phyloP scores from a whole-genome alignment of 2,888 invertebrate species.

The Fragum sueziense region DNA sequence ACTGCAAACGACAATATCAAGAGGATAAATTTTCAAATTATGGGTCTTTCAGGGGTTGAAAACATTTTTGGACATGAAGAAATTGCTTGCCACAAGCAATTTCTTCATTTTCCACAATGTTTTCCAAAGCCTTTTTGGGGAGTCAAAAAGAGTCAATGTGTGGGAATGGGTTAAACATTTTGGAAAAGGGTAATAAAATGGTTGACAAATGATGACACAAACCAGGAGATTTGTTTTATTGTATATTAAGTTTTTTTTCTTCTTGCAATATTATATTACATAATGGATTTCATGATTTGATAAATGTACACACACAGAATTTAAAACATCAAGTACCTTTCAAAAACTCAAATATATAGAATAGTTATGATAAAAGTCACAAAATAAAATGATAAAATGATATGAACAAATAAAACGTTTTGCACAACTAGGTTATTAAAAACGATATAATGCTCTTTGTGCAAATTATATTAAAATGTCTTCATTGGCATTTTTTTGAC shows the following conservation, averaged over 20 bases:
- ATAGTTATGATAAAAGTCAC: not conserved
- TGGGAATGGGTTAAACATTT: not conserved
- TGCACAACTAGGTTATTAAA: too few species aligned
- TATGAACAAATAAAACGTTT: slow-evolving; percentile 16
- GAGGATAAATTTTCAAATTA: not conserved
- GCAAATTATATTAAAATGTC: too few species aligned
- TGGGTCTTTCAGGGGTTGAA: not conserved
- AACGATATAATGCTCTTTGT: too few species aligned
- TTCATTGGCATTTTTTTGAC: too few species aligned
- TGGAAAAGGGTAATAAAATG: not conserved
- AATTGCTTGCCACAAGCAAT: not conserved
- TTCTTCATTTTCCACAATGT: not conserved
- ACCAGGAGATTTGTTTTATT: slow-evolving; percentile 20
- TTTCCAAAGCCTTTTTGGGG: too few species aligned
- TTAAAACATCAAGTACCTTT: slow-evolving; percentile 36
- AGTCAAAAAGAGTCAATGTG: too few species aligned
- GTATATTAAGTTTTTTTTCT: slow-evolving; percentile 57
- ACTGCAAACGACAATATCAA: too few species aligned
- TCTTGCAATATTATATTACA: slow-evolving; percentile 55
- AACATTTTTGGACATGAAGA: not conserved
- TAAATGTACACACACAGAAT: slow-evolving; percentile 51
- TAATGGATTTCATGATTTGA: slow-evolving; percentile 43
- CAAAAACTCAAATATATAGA: slow-evolving; percentile 14
- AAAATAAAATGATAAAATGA: not conserved
- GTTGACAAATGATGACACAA: not conserved